Evolutionary conservation across 2,797 vertebrate species (phyloP).

Genomic region (Sphenopsis melanotis): DNA sequence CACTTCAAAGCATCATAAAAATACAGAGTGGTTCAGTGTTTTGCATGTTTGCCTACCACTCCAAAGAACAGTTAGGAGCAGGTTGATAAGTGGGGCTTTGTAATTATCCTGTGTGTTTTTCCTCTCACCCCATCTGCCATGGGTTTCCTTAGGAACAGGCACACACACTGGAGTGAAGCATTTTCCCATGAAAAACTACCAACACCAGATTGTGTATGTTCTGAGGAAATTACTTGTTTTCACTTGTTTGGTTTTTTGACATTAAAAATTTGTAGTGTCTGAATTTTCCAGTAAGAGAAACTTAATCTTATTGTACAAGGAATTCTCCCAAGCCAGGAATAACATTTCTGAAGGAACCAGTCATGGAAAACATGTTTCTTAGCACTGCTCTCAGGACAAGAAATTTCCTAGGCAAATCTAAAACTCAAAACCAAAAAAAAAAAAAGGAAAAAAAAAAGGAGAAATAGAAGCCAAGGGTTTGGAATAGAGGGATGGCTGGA

Average conservation of each 20-base stretch:
- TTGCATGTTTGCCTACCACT: conserved; percentile 43
- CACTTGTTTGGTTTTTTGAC: conserved; percentile 37
- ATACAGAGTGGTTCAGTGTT: not conserved
- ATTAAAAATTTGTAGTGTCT: conserved; percentile 16
- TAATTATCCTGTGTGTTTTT: conserved; percentile 19
- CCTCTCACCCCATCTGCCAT: conserved; percentile 10
- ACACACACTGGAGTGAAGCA: not conserved
- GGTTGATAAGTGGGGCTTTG: conserved; percentile 11
- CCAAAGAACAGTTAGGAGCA: conserved; percentile 33
- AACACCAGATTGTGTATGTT: not conserved
- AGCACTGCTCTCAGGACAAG: not conserved
- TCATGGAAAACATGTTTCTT: conserved; percentile 47
- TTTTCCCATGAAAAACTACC: conserved; percentile 37
- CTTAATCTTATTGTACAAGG: not conserved
- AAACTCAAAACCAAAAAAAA: not conserved
- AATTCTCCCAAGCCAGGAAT: conserved; percentile 38
- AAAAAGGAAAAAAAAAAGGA: not conserved
- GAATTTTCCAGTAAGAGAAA: conserved; percentile 45
- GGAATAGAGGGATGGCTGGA: not conserved
- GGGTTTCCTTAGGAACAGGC: conserved; percentile 20
- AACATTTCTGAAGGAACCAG: conserved; percentile 41
- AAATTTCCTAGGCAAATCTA: not conserved
- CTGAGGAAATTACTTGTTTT: conserved; percentile 33
- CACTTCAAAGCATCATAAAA: conserved; percentile 50
- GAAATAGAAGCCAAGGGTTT: not conserved